Percentiles rank a stretch among this genome's conserved stretches.
These are phyloP conservation scores for Allochrocebus solatus DNA, from an alignment of 2,797 vertebrate genomes.

Conservation along the genomic window DNA sequence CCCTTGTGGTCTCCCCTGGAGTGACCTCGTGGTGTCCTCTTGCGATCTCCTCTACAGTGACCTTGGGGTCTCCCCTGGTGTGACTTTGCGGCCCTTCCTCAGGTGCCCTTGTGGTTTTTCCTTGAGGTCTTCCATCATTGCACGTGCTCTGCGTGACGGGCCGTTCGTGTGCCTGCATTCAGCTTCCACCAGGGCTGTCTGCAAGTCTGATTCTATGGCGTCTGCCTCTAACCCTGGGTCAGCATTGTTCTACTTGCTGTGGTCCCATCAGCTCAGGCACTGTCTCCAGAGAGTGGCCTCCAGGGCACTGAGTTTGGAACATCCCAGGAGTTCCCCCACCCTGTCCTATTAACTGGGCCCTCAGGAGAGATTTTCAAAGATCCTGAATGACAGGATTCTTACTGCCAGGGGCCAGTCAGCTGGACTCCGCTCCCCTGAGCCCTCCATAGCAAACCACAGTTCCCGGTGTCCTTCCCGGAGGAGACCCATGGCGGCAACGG, in stretches of 20 bases:
- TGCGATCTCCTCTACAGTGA: no score
- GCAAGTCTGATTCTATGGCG: no score
- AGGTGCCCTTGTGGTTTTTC: no score
- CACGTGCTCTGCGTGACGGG: accelerated
- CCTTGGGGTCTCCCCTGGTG: no score
- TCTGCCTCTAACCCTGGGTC: slow-evolving; percentile 29
- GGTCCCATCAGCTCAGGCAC: not conserved
- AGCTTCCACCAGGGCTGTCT: no score
- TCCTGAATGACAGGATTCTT: no score
- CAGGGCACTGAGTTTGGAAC: slow-evolving; percentile 29
- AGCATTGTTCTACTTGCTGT: slow-evolving; percentile 51
- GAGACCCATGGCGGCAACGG: accelerated
- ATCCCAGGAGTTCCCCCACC: not conserved
- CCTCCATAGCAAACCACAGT: not conserved
- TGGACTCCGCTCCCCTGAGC: no score
- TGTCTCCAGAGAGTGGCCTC: slow-evolving; percentile 8
- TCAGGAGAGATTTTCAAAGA: not conserved
- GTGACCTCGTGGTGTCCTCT: no score
- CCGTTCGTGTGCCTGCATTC: no score
- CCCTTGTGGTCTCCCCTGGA: no score
- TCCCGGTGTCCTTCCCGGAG: not conserved
- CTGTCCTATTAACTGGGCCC: not conserved
- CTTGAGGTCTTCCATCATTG: no score
- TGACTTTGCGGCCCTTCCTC: no score
- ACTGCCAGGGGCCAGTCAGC: not conserved